Base-by-base conservation (phyloP, 2,113 vertebrate species). In the Chamaetylas fuelleborni region DNA sequence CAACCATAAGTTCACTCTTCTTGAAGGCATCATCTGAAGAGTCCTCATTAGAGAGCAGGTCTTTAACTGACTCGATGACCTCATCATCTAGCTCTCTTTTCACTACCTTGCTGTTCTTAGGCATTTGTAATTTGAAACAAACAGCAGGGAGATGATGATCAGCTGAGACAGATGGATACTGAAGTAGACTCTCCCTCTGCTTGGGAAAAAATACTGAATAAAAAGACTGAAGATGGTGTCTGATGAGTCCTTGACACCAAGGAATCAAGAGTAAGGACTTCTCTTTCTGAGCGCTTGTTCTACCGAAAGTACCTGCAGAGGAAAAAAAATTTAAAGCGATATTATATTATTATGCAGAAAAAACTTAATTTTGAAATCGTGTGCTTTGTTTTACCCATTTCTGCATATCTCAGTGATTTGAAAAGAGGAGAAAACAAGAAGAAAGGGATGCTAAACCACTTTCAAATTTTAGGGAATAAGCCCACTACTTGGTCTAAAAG, bases 51-150 rank as follows among this genome's bases (percentile, higher is more conserved):
- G 99, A 99, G 77, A 99, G 99, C 96, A 99, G 98, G 96, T 99
- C 99, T 96, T 98, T 99, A 97, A 98, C 98, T 48, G 99, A 99
- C 94, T 99, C 99, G 60, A 98, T 99, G 98, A 99, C 98, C 88
- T 99, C 99, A 97, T 99, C 99, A 87, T 99, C 99, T 97, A 99
- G 98, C 91, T 99, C 99, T 98, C 98, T 98, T 98, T 99, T 99
- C 96, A 98, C 98, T 96, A 98, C 98, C 93, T 99, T 99, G 98
- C 99, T 99, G 97, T 99, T 99, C 98, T 99, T 99, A 98, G 99
- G 99, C 99, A 99, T 99, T 99, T 98, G 98, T 98, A 96, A 80
- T 61, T 81, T 17, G 33, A 91, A 93, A 92, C 56, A 70, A 92
- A 62, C 29, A 47, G 33, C 80, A 56, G 38, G 22, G 14, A 53